Evolutionary conservation across 2,113 vertebrate species (phyloP).

Genomic region (Dipodomys ordii): DNA sequence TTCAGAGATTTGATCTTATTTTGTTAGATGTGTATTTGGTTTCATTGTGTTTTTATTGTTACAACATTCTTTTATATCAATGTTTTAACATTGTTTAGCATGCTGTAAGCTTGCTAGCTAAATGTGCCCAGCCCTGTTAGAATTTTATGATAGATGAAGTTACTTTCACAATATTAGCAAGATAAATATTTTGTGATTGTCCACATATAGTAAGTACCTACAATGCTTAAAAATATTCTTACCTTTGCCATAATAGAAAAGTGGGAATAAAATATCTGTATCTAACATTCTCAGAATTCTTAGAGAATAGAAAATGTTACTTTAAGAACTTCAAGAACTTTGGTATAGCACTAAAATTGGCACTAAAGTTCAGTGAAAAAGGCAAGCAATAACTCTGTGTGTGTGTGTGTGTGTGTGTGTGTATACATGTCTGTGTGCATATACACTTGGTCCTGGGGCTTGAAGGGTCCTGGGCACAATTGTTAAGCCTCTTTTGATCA

Average conservation of each 20-base stretch:
- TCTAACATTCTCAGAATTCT: neutral
- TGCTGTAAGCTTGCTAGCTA: no score
- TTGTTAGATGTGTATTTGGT: neutral
- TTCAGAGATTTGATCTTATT: constrained; percentile 17
- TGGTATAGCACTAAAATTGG: neutral
- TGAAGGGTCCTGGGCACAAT: no score
- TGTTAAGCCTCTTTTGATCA: no score
- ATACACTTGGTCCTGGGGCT: no score
- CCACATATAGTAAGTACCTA: neutral
- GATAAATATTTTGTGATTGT: neutral
- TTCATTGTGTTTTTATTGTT: neutral
- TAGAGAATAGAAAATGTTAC: neutral
- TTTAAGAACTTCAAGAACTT: neutral
- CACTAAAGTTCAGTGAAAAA: neutral
- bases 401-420: no score
- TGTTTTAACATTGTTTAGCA: no score
- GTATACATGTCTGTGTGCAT: no score
- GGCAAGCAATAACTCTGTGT: neutral
- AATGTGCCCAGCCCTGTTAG: no score
- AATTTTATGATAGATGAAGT: neutral
- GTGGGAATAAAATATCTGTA: neutral
- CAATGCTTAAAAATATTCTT: neutral
- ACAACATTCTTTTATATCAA: neutral
- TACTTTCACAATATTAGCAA: neutral
- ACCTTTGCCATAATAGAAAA: neutral